Conservation (phyloP, 2,797 vertebrate species). For the Neosilurus mollespiculum region DNA sequence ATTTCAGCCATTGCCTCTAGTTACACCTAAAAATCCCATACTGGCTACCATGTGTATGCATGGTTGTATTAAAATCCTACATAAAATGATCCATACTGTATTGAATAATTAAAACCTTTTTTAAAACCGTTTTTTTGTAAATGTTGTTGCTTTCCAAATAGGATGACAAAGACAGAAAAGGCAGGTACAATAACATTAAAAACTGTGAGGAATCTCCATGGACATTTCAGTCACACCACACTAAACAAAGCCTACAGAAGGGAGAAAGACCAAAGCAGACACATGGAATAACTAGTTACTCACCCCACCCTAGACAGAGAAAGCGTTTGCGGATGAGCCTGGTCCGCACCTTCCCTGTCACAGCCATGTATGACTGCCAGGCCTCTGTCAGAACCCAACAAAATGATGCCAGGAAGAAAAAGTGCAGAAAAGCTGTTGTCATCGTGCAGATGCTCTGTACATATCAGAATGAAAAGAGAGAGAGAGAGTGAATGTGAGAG, state of each 20-base stretch:
- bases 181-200: not conserved
- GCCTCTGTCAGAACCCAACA: conserved; percentile 99
- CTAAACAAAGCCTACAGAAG: conserved; percentile 17
- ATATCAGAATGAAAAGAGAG: conserved; percentile 1
- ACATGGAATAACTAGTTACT: conserved; percentile 59
- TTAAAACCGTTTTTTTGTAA: not conserved
- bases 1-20: not conserved
- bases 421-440: conserved; percentile 98
- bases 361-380: conserved; percentile 99
- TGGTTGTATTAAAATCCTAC: not conserved
- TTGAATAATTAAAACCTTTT: not conserved
- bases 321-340: conserved; percentile 97
- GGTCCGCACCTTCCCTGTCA: conserved; percentile 97
- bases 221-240: not conserved
- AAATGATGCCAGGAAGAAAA: conserved; percentile 99
- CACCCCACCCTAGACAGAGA: conserved; percentile 98
- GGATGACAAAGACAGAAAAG: not conserved
- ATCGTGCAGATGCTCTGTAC: conserved; percentile 92
- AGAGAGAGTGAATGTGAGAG: conserved; percentile 28
- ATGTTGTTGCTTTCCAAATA: not conserved
- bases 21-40: not conserved
- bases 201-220: not conserved
- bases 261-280: conserved; percentile 32
- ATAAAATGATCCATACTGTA: not conserved
- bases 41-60: not conserved